Evolutionary conservation across 2,888 invertebrate species (phyloP).

Genomic region (Thalpophila matura): DNA sequence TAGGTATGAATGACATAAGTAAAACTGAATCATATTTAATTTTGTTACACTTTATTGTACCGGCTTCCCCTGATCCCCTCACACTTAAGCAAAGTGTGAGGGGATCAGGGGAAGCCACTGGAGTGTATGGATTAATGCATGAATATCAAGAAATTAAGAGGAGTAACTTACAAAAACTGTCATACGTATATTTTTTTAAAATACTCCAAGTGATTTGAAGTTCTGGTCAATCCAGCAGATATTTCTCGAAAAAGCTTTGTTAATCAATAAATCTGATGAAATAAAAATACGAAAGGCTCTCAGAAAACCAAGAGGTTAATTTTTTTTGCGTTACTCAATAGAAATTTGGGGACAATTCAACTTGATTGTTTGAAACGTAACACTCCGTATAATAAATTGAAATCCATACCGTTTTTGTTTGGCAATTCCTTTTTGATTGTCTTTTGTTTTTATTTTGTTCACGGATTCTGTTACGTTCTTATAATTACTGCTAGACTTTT

Average conservation of each 20-base stretch:
- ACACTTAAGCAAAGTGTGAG: too few species aligned
- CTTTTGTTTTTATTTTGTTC: slow-evolving; percentile 5
- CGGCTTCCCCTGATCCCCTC: too few species aligned
- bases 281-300: slow-evolving; percentile 21
- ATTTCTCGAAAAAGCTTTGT: neutral
- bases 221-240: neutral
- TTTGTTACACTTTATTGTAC: too few species aligned
- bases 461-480: neutral
- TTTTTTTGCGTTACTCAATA: slow-evolving; percentile 29
- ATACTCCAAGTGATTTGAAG: neutral
- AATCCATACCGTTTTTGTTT: slow-evolving; percentile 49
- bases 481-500: too few species aligned
- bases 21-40: too few species aligned
- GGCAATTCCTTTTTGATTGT: slow-evolving; percentile 22
- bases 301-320: neutral
- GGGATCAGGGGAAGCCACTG: too few species aligned
- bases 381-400: slow-evolving; percentile 47
- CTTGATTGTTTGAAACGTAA: slow-evolving; percentile 54
- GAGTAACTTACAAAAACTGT: too few species aligned
- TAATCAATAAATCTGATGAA: slow-evolving; percentile 18
- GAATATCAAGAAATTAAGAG: too few species aligned
- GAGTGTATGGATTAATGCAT: too few species aligned
- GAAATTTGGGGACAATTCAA: slow-evolving; percentile 24
- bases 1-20: too few species aligned
- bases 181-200: too few species aligned